phyloP scores from a whole-genome alignment of 2,888 invertebrate genomes.

The Drosophila algonquin region DNA sequence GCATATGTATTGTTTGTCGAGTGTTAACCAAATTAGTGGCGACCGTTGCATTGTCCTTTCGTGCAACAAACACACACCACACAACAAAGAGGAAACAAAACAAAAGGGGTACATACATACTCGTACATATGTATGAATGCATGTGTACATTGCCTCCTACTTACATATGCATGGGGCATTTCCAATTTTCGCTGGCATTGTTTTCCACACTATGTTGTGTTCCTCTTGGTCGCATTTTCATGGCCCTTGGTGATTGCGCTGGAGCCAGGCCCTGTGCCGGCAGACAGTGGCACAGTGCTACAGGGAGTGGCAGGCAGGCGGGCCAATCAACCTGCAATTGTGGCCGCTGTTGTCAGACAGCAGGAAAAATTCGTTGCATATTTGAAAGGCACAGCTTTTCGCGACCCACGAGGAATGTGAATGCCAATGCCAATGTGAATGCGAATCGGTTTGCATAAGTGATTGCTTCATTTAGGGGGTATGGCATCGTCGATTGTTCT shows the following conservation, averaged over 20 bases:
- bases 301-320: too few relatives aligned
- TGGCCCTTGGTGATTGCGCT: slow-evolving; percentile 16
- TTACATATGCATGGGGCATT: slow-evolving; percentile 31
- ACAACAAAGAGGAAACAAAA: background rate
- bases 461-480: slow-evolving; percentile 57
- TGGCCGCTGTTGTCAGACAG: slow-evolving; percentile 41
- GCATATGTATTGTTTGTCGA: background rate
- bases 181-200: slow-evolving; percentile 13
- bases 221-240: slow-evolving; percentile 17
- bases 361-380: slow-evolving; percentile 35
- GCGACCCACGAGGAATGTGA: slow-evolving; percentile 10
- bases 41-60: background rate
- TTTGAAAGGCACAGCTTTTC: slow-evolving; percentile 26
- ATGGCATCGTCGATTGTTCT: background rate
- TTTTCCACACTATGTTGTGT: slow-evolving; percentile 16
- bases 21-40: background rate
- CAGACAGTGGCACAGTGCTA: too few relatives aligned
- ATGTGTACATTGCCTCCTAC: background rate
- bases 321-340: slow-evolving; percentile 64
- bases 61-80: background rate
- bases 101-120: background rate
- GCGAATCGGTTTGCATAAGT: slow-evolving; percentile 64
- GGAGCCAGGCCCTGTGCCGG: background rate
- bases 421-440: slow-evolving; percentile 18
- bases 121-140: too few relatives aligned